Base-by-base conservation (phyloP, 1,140 invertebrate genomes). In the Pseudomyrmex cubaensis region DNA sequence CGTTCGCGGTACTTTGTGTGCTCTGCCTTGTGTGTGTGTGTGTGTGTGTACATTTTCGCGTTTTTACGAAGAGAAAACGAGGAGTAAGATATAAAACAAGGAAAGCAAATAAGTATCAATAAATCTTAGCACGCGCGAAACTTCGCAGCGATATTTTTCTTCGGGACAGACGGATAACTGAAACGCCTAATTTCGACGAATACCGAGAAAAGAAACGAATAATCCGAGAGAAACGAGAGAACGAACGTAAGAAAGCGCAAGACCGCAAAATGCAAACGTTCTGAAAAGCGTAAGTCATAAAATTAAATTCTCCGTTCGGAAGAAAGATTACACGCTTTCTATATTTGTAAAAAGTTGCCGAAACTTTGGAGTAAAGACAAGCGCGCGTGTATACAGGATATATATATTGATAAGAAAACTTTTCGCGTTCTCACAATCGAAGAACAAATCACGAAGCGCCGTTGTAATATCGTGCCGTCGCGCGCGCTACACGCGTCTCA, bases 111-210 rank as follows among this genome's bases (percentile, higher is more conserved):
- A 64, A 74, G 85, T 82, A 89, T 82, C 85, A 56, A 75, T 74
- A 85, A 85, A 89, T 87, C 77, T 83, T 54, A 56, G 59, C 70
- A 56, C 5, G 59, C 75, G 61, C 5, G 50, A 9, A 77, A 85
- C 17, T 69, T 88, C 62, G 35, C 25, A 57, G 46, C 77, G 80
- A 83, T 85, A 83, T 78, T 67, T 77, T 69, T 74, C 67, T 50
- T 46, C 56, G 56, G 48, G n/a, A 70, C 76, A 50, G 74, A 56
- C 57, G 35, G 52, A 85, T 70, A 72, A 75, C 54, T 54, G 54
- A 72, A 87, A 85, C 85, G 86, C 76, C 72, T 88, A 88, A 88
- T 86, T 85, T 54, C n/a, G 59, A 46, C n/a, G 35, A 69, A 25
- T 77, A 25, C 25, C 57, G 35, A 82, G 73, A 76, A 0, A 63